Base-by-base conservation (phyloP, 2,113 vertebrate species). In the Budorcas taxicolor region DNA sequence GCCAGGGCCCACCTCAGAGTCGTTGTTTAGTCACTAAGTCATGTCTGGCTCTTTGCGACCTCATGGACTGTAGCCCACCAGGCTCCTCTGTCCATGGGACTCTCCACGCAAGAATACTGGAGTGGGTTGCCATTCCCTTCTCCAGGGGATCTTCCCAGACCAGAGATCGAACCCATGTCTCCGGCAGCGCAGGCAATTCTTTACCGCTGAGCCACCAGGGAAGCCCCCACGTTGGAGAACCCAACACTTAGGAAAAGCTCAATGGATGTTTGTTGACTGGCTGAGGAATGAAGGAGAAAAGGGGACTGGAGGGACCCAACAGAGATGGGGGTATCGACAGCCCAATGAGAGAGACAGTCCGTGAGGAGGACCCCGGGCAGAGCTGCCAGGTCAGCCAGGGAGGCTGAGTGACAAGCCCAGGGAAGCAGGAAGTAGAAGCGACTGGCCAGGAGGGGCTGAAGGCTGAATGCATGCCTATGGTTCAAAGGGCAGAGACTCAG, bases 1-100 rank as follows among this genome's bases (percentile, higher is more conserved):
- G 7, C 71, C 25, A 7, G 17, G 15, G 33, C 14, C 31, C 36
- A 8, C 3, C 0, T 16, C 43, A 40, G 53, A 31, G 6, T 0
- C 25, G 21, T 25, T 43, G 36, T 14, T 43, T 76, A 27, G 71
- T 76, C 71, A 43, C 36, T 27, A n/a, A 43, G 71, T 14, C 71
- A 13, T 25, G 71, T 27, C 23, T 27, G 21, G 40, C 71, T 43
- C 36, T 76, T 43, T 40, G 71, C 3, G 1, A 43, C 23, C 23
- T 27, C 71, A 76, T 27, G 71, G 36, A 27, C 71, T 43, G 21
- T 25, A 76, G 71, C 36, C 36, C 71, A 43, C 11, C 12, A 76
- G 71, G 7, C 23, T 76, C 71, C 71, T 76, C 36, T 43, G 23
- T 43, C 23, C 71, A 76, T 43, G 71, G 71, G 71, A 76, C 40